These are phyloP conservation scores for Parascotia fuliginaria DNA, from an alignment of 2,888 invertebrate genomes.

Conservation along the genomic window DNA sequence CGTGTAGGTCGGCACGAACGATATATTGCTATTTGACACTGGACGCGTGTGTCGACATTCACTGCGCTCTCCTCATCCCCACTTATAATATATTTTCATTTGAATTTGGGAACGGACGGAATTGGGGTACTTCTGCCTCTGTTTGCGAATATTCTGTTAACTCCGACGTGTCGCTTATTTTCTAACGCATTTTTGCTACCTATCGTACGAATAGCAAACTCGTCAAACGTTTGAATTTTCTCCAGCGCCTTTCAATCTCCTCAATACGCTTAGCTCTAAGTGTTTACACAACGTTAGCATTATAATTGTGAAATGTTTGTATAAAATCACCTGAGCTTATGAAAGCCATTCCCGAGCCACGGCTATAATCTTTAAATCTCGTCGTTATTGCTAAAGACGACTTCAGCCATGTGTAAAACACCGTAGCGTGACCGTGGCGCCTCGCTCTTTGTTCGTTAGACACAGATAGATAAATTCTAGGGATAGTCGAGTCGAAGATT, in stretches of 20 bases:
- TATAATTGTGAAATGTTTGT: slow-evolving; percentile 24
- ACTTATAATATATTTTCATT: slow-evolving; percentile 45
- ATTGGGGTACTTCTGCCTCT: slow-evolving; percentile 11
- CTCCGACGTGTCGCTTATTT: slow-evolving; percentile 32
- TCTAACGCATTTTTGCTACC: slow-evolving; percentile 23
- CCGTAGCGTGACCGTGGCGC: too few relatives aligned
- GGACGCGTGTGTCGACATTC: slow-evolving; percentile 44
- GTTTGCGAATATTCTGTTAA: slow-evolving; percentile 36
- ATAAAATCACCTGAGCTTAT: slow-evolving; percentile 21
- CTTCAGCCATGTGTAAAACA: slow-evolving; percentile 4
- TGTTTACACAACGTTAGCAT: slow-evolving; percentile 8
- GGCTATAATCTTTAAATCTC: slow-evolving; percentile 23
- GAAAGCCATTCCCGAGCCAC: slow-evolving; percentile 16
- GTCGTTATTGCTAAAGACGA: slow-evolving; percentile 17
- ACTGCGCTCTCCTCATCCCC: slow-evolving; percentile 36
- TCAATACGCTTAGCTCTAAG: slow-evolving; percentile 14
- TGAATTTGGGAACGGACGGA: slow-evolving; percentile 29
- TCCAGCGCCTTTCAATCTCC: slow-evolving; percentile 10
- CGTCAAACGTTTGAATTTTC: slow-evolving; percentile 22
- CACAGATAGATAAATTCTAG: slow-evolving; percentile 1
- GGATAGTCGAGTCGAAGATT: slow-evolving; percentile 5
- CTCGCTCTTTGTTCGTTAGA: slow-evolving; percentile 24
- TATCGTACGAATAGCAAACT: slow-evolving; percentile 31
- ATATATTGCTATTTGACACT: slow-evolving; percentile 52
- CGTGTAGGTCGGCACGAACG: slow-evolving; percentile 32